Percentiles rank a stretch among this genome's conserved stretches.
phyloP scores from a whole-genome alignment of 2,797 vertebrate species.

The Chrosomus eos region DNA sequence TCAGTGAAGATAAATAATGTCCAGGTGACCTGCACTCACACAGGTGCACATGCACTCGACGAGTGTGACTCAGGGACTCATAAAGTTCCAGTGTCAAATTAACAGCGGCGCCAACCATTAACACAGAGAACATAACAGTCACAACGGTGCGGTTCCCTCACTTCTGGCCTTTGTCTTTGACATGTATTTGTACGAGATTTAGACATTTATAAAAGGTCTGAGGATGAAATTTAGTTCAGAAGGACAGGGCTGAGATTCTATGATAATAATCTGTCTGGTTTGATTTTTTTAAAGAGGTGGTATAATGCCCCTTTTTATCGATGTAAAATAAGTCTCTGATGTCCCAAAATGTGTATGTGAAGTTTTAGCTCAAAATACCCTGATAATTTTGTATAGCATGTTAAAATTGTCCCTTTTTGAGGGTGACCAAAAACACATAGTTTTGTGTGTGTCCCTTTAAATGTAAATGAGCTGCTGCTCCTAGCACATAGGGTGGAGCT shows the following conservation, averaged over 20 bases:
- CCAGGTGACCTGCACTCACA: slow-evolving; percentile 53
- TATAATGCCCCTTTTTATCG: no score
- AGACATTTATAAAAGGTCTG: slow-evolving; percentile 44
- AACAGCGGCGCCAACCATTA: slow-evolving; percentile 58
- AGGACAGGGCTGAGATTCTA: slow-evolving; percentile 37
- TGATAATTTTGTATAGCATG: no score
- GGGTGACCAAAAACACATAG: no score
- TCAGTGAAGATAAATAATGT: slow-evolving; percentile 71
- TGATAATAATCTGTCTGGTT: slow-evolving; percentile 45
- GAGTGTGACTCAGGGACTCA: slow-evolving; percentile 44
- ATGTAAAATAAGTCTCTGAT: no score
- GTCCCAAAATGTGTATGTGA: no score
- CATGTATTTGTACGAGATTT: slow-evolving; percentile 61
- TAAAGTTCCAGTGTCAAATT: slow-evolving; percentile 59
- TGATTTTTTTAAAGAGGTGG: not conserved
- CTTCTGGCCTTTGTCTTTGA: slow-evolving; percentile 60
- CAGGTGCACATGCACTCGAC: slow-evolving; percentile 14
- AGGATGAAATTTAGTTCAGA: slow-evolving; percentile 41
- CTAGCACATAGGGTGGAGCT: no score
- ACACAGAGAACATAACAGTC: slow-evolving; percentile 21
- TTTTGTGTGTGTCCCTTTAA: no score
- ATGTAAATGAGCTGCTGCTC: no score
- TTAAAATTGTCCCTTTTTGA: no score
- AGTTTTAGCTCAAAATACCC: no score
- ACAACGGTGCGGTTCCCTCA: slow-evolving; percentile 56